Evolutionary conservation across 2,888 invertebrate species (phyloP).

Genomic region (Tiliacea citrago): DNA sequence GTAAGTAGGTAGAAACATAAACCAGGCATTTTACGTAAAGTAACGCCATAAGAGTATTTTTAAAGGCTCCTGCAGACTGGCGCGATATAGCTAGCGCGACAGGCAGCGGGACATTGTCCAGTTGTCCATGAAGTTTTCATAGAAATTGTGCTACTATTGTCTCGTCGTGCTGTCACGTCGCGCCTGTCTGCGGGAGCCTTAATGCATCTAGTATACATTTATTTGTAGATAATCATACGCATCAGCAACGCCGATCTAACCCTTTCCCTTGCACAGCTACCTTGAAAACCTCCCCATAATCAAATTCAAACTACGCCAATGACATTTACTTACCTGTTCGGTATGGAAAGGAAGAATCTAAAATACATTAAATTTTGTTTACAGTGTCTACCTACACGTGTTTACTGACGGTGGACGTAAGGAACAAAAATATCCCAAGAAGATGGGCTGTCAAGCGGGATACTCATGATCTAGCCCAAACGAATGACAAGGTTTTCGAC

Average conservation of each 20-base stretch:
- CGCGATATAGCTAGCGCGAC: no score
- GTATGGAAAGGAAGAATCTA: background rate
- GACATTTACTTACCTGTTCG: slow-evolving; percentile 16
- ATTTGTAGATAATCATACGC: slow-evolving; percentile 4
- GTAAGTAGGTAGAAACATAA: background rate
- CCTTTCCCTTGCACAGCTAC: slow-evolving; percentile 4
- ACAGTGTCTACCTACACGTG: background rate
- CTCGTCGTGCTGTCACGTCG: no score
- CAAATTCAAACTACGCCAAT: slow-evolving; percentile 22
- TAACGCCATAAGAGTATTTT: background rate
- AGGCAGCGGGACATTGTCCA: no score
- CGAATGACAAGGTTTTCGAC: background rate
- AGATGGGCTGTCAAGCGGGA: background rate
- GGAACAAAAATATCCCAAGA: background rate
- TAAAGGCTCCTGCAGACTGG: no score
- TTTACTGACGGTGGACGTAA: background rate
- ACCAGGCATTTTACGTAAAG: background rate
- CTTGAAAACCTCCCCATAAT: slow-evolving; percentile 25
- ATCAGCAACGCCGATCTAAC: slow-evolving; percentile 8
- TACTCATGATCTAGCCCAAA: background rate
- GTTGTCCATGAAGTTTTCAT: no score
- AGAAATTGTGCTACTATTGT: no score
- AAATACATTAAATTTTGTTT: background rate
- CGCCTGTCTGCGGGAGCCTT: background rate
- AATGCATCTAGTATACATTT: slow-evolving; percentile 7